Conservation (phyloP, 2,888 invertebrate genomes). For the Tenthredo scrophulariae region DNA sequence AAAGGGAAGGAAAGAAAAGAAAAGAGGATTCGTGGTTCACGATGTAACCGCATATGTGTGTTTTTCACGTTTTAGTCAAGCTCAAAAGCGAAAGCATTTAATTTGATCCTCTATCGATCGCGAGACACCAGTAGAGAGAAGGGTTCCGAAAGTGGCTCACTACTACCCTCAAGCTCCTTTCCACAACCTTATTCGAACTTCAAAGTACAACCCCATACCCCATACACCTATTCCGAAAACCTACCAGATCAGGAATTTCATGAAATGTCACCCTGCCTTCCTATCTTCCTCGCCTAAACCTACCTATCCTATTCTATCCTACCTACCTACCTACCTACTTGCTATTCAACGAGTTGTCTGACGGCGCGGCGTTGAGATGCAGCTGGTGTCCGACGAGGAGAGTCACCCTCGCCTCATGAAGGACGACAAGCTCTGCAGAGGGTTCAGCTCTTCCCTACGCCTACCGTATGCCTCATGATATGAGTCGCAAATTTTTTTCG, state of each 20-base stretch:
- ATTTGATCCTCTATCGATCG: conserved; percentile 46
- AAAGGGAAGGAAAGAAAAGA: not conserved
- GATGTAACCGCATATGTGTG: not conserved
- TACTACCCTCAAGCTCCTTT: conserved; percentile 22
- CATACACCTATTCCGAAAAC: not conserved
- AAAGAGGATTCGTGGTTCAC: not conserved
- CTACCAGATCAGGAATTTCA: conserved; percentile 24
- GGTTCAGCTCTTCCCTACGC: conserved; percentile 1
- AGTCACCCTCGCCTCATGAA: conserved; percentile 16
- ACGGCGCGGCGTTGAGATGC: conserved; percentile 51
- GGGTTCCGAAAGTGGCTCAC: conserved; percentile 31
- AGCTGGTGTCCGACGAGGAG: conserved; percentile 52
- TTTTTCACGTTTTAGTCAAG: not conserved
- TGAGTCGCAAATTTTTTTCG: not conserved
- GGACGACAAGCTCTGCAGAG: conserved; percentile 15
- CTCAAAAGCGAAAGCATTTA: conserved; percentile 29
- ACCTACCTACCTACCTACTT: conserved; percentile 39
- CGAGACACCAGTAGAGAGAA: not conserved
- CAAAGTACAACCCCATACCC: conserved; percentile 20
- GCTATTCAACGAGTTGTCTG: conserved; percentile 53
- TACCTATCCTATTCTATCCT: conserved; percentile 22
- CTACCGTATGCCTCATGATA: not conserved
- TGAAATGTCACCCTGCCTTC: conserved; percentile 18
- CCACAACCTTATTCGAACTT: conserved; percentile 40
- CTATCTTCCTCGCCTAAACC: conserved; percentile 1